Evolutionary conservation across 1,140 invertebrate species (phyloP).

Genomic region (Euura saliciscinereae): DNA sequence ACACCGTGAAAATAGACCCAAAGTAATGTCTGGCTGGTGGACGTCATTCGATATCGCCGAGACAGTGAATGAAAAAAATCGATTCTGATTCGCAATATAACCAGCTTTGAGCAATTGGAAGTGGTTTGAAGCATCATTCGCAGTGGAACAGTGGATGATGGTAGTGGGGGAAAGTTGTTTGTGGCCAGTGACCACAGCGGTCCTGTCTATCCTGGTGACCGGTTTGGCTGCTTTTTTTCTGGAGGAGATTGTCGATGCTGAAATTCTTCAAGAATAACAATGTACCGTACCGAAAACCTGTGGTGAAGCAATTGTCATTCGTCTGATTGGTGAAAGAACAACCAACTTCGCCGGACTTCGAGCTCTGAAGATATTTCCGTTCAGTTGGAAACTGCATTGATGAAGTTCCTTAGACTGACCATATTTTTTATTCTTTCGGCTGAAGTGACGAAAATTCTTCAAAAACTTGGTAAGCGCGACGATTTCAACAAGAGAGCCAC

Average conservation of each 20-base stretch:
- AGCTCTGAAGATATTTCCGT: conserved; percentile 6
- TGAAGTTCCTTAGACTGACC: conserved; percentile 13
- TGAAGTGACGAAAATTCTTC: conserved; percentile 39
- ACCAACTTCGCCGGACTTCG: conserved; percentile 25
- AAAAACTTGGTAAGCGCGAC: conserved; percentile 38
- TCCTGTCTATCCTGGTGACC: background rate
- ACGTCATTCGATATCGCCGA: too few relatives aligned
- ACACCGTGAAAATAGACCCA: too few relatives aligned
- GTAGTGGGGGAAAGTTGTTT: too few relatives aligned
- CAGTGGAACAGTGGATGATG: background rate
- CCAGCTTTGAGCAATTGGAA: too few relatives aligned
- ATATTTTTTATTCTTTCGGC: conserved; percentile 14
- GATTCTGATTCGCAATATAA: too few relatives aligned
- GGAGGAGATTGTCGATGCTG: background rate
- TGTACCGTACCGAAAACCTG: conserved; percentile 12
- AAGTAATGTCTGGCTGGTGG: too few relatives aligned
- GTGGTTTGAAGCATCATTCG: too few relatives aligned
- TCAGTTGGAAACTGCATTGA: background rate
- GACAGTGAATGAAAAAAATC: too few relatives aligned
- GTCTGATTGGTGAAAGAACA: conserved; percentile 42
- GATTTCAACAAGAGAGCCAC: conserved; percentile 39
- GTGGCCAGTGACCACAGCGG: background rate
- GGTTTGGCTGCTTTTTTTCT: background rate
- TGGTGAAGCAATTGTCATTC: conserved; percentile 55
- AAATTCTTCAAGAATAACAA: background rate